Base-by-base conservation (phyloP, 1,140 invertebrate genomes). In the Mamestra configurata region DNA sequence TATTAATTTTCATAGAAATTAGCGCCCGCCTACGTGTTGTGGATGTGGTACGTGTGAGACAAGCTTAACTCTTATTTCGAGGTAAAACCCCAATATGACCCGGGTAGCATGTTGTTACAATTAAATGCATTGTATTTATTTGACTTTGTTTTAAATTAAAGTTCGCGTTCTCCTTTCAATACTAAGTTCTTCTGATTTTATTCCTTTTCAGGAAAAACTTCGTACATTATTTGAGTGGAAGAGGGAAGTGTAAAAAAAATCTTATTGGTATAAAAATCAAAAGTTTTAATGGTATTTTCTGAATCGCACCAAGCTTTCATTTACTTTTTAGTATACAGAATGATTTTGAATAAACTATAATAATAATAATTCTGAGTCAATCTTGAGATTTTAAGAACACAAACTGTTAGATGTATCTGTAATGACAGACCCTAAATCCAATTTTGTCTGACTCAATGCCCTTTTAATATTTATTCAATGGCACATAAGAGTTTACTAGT, bases 241-340 rank as follows among this genome's bases (percentile, higher is more conserved):
- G 37, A 64, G 20, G 27, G 72, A 77, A 81, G 70, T 79, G 80
- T 83, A 90, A 70, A 90, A 90, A 93, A 93, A 90, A 88, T 86
- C 90, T 82, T 88, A 78, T 93, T 95, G 93, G 93, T 95, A 95
- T 95, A 95, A 95, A 95, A 95, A 95, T 95, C 93, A 95, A 95
- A 95, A 95, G 93, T 94, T 95, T 95, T 95, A 95, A 95, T 95
- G 93, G 93, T 95, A 94, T 95, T 95, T 94, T 94, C 93, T 93
- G 92, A 94, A 95, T 95, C 93, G 93, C 93, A 94, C 93, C 93
- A 95, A 95, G 93, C 93, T 94, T 95, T 92, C 92, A 94, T 93
- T 93, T 93, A 94, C 89, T 92, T 93, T 94, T 94, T 95, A 95
- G 92, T 95, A 95, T 95, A 95, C 93, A 94, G 93, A 93, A 93